Conservation (phyloP, 2,888 invertebrate species). For the Cinara cedri region DNA sequence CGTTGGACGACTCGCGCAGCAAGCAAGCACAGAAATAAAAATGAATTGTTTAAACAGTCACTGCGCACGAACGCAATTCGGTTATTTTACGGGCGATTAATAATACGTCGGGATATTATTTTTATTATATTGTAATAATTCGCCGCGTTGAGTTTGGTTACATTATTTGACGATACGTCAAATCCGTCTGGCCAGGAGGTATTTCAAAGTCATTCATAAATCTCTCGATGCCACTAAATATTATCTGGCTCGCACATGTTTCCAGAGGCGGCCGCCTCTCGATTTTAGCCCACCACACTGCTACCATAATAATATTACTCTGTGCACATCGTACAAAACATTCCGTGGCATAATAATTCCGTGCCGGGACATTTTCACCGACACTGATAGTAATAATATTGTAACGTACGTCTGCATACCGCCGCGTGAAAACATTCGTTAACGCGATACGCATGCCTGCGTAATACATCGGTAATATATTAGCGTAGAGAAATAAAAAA, state of each 20-base stretch:
- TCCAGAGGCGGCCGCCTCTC: constrained; percentile 31
- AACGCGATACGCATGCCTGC: too few relatives aligned
- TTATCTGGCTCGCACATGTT: constrained; percentile 54
- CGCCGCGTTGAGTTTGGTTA: constrained; percentile 1
- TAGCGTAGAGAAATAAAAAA: too few relatives aligned
- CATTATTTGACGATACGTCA: constrained; percentile 21
- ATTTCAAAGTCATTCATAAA: constrained; percentile 51
- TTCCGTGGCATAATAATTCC: constrained; percentile 24
- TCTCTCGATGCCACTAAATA: constrained; percentile 51
- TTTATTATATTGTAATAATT: constrained; percentile 23
- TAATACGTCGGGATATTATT: neutral
- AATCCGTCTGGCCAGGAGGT: constrained; percentile 48
- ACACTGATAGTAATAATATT: constrained; percentile 15
- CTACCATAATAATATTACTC: too few relatives aligned
- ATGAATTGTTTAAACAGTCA: neutral
- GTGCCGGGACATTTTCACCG: constrained; percentile 6
- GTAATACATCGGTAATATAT: too few relatives aligned
- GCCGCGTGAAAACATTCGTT: neutral
- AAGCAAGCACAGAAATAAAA: too few relatives aligned
- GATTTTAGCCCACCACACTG: constrained; percentile 43
- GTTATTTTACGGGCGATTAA: too few relatives aligned
- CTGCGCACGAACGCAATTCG: too few relatives aligned
- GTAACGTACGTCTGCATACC: constrained; percentile 16
- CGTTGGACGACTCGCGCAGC: too few relatives aligned
- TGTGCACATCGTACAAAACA: too few relatives aligned